phyloP scores from a whole-genome alignment of 2,797 vertebrate genomes.

The Artibeus lituratus region DNA sequence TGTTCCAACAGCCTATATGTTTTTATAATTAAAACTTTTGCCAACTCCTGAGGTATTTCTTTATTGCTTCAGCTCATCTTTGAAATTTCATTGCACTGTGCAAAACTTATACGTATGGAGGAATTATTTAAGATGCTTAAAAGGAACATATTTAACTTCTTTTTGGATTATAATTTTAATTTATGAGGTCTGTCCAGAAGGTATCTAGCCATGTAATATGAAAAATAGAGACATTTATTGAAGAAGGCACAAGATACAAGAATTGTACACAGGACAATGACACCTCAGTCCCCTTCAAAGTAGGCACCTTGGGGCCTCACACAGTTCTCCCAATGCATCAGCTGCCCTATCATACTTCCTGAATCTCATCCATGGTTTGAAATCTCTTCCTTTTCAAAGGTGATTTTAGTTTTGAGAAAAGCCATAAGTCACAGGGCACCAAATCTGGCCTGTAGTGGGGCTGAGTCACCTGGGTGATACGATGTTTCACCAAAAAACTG shows the following conservation, averaged over 20 bases:
- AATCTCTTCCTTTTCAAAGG: not conserved
- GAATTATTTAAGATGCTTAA: constrained; percentile 1
- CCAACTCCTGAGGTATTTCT: not conserved
- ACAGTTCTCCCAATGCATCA: not conserved
- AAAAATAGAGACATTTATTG: not conserved
- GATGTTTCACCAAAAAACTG: not conserved
- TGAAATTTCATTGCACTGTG: not conserved
- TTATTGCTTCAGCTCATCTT: constrained; percentile 4
- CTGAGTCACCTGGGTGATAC: not conserved
- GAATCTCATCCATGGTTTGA: not conserved
- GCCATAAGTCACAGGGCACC: not conserved
- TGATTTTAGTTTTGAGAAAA: not conserved
- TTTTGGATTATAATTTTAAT: constrained; percentile 3
- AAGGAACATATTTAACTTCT: constrained; percentile 20
- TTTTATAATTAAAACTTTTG: constrained; percentile 11
- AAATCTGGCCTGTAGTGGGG: not conserved
- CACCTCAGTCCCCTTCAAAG: not conserved
- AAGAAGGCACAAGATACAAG: not conserved
- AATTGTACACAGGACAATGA: not conserved
- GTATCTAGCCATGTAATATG: not conserved
- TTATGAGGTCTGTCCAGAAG: not conserved
- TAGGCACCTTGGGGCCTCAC: not conserved
- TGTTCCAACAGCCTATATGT: not conserved
- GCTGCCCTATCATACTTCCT: not conserved
- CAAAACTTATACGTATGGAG: not conserved